Conservation (phyloP, 2,113 vertebrate species). For the Neogobius melanostomus region DNA sequence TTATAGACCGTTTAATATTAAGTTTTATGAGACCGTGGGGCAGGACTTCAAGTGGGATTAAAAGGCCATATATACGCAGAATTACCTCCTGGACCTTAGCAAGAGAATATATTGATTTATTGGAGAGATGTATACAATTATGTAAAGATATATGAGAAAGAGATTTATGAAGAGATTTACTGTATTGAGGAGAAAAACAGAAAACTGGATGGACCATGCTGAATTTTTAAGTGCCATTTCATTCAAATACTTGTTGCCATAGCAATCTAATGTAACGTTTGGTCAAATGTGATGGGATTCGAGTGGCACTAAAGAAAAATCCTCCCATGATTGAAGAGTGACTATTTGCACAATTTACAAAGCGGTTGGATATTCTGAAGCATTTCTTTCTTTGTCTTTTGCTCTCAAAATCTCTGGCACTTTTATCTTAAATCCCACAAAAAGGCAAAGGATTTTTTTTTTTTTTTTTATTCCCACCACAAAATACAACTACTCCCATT, state of each 20-base stretch:
- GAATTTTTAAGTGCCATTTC: slow-evolving; percentile 22
- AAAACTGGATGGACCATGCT: slow-evolving; percentile 1
- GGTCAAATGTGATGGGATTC: neutral
- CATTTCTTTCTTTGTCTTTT: neutral
- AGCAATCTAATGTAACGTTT: neutral
- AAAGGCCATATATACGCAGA: slow-evolving; percentile 25
- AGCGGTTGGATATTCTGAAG: neutral
- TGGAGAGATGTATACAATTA: slow-evolving; percentile 13
- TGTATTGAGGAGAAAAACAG: slow-evolving; percentile 7
- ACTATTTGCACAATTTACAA: neutral
- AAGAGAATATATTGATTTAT: slow-evolving; percentile 22
- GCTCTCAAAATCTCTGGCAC: neutral
- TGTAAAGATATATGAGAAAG: slow-evolving; percentile 5
- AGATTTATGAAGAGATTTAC: slow-evolving; percentile 11
- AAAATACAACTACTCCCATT: neutral
- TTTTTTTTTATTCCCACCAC: neutral
- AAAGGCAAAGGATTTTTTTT: no score
- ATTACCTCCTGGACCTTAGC: slow-evolving; percentile 32
- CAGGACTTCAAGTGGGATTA: slow-evolving; percentile 96
- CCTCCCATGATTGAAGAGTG: no score
- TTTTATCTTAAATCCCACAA: no score
- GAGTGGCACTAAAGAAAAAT: no score
- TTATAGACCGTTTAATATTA: slow-evolving; percentile 93
- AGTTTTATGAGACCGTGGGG: slow-evolving; percentile 94
- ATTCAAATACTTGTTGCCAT: slow-evolving; percentile 17